Evolutionary conservation across 2,888 invertebrate genomes (phyloP).

Genomic region (Augiades crinisus): DNA sequence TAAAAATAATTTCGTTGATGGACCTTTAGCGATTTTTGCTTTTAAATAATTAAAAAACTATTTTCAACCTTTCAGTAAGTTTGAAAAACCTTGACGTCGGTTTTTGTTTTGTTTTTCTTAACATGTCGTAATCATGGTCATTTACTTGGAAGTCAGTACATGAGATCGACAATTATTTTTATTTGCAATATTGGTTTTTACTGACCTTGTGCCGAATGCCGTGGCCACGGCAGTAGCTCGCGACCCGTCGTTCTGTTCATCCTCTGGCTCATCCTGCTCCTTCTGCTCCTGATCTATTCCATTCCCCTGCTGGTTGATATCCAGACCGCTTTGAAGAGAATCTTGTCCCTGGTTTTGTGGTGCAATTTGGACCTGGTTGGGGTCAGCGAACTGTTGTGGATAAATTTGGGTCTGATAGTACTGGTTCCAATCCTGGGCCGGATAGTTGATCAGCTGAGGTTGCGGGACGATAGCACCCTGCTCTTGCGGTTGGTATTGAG

Average conservation of each 20-base stretch:
- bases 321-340: slow-evolving; percentile 58
- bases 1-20: no score
- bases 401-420: slow-evolving; percentile 15
- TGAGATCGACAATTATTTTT: no score
- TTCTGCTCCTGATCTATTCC: slow-evolving; percentile 52
- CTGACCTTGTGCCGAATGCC: slow-evolving; percentile 70
- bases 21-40: no score
- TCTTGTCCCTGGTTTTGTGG: slow-evolving; percentile 35
- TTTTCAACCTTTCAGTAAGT: no score
- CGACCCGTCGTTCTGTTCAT: slow-evolving; percentile 38
- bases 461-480: slow-evolving; percentile 16
- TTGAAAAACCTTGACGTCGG: no score
- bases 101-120: no score
- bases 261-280: slow-evolving; percentile 41
- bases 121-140: no score
- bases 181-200: no score
- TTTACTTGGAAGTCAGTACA: no score
- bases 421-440: slow-evolving; percentile 17
- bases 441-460: slow-evolving; percentile 25
- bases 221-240: slow-evolving; percentile 67
- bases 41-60: no score
- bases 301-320: slow-evolving; percentile 64
- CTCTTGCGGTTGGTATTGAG: no score
- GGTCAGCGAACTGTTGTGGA: slow-evolving; percentile 24
- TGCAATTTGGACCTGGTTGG: slow-evolving; percentile 29